phyloP scores from a whole-genome alignment of 2,888 invertebrate genomes.

The Lacanobia oleracea region DNA sequence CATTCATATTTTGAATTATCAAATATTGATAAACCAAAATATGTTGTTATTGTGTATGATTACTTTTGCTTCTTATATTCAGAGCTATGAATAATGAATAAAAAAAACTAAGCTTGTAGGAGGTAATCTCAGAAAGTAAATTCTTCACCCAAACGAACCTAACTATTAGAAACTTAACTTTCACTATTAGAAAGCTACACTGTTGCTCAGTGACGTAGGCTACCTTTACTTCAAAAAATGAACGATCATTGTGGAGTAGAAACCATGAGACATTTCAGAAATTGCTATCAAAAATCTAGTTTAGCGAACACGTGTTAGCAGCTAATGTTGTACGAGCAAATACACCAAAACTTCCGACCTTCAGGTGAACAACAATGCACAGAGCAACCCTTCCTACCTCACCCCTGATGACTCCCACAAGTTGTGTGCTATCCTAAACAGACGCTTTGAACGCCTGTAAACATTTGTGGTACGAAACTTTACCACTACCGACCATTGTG shows the following conservation, averaged over 20 bases:
- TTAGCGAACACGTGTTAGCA: not conserved
- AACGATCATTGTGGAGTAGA: not conserved
- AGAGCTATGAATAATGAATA: too few relatives aligned
- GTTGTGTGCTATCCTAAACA: slow-evolving; percentile 27
- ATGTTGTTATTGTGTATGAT: too few relatives aligned
- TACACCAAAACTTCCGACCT: slow-evolving; percentile 13
- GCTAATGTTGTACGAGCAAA: not conserved
- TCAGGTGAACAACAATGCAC: slow-evolving; percentile 13
- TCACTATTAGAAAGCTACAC: too few relatives aligned
- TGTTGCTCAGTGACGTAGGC: too few relatives aligned
- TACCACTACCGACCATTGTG: not conserved
- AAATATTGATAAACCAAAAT: too few relatives aligned
- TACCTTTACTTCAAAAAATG: too few relatives aligned
- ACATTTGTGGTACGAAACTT: slow-evolving; percentile 39
- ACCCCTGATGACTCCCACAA: slow-evolving; percentile 23
- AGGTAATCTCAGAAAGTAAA: too few relatives aligned
- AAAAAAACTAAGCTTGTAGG: too few relatives aligned
- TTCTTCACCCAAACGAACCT: too few relatives aligned
- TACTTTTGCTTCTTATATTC: too few relatives aligned
- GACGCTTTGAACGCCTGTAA: slow-evolving; percentile 28
- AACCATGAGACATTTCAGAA: not conserved
- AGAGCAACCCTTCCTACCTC: slow-evolving; percentile 11
- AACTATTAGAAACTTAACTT: too few relatives aligned
- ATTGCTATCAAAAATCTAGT: not conserved
- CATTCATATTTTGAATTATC: too few relatives aligned